phyloP scores from a whole-genome alignment of 2,888 invertebrate genomes.

The Gymnocheta viridis region DNA sequence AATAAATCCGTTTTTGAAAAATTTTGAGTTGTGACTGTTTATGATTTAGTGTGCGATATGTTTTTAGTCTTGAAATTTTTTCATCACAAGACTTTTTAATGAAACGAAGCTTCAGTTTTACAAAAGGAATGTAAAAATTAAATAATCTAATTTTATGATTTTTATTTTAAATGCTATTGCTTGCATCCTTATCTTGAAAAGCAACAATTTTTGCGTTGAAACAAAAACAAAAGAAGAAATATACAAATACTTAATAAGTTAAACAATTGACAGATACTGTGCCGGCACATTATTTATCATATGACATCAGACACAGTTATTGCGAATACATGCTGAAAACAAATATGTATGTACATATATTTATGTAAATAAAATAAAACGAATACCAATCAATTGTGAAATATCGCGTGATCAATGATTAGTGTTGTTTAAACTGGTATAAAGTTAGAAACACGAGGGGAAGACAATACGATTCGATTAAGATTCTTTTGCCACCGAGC shows the following conservation, averaged over 20 bases:
- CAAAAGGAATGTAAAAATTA: no score
- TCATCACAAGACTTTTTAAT: no score
- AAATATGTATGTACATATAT: not conserved
- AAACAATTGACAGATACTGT: not conserved
- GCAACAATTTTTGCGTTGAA: not conserved
- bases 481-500: no score
- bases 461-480: not conserved
- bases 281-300: conserved; percentile 42
- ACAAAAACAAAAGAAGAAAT: not conserved
- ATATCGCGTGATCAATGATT: conserved; percentile 43
- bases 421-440: not conserved
- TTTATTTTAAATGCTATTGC: not conserved
- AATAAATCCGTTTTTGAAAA: no score
- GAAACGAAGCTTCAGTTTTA: no score
- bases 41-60: no score
- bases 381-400: conserved; percentile 22
- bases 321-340: conserved; percentile 1
- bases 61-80: no score
- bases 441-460: not conserved
- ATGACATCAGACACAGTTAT: conserved; percentile 60
- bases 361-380: not conserved
- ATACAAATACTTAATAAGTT: not conserved
- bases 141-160: no score
- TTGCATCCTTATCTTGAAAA: not conserved
- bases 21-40: no score